phyloP scores from a whole-genome alignment of 2,888 invertebrate genomes.

The Cenopis cana region DNA sequence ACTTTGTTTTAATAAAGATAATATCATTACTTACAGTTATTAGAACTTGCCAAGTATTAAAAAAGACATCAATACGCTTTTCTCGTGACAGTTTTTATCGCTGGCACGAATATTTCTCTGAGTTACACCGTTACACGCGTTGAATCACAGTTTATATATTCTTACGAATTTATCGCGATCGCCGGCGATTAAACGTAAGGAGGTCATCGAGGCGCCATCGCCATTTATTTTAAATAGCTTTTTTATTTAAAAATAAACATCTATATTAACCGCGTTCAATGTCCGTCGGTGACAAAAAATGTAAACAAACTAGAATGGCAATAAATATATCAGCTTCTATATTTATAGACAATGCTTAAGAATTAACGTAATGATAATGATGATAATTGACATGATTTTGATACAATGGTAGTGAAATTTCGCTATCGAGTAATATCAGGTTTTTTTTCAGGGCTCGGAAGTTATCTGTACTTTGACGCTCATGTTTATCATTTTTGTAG shows the following conservation, averaged over 20 bases:
- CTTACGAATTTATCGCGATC: conserved; percentile 70
- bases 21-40: not conserved
- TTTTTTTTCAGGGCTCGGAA: too few relatives aligned
- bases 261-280: conserved; percentile 49
- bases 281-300: conserved; percentile 48
- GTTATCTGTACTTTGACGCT: too few relatives aligned
- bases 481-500: too few relatives aligned
- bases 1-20: too few relatives aligned
- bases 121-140: conserved; percentile 63
- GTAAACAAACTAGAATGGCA: conserved; percentile 40
- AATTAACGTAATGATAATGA: too few relatives aligned
- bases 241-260: conserved; percentile 53
- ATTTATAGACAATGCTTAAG: too few relatives aligned
- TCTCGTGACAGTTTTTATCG: conserved; percentile 26
- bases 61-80: not conserved
- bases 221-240: conserved; percentile 63
- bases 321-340: not conserved
- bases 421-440: too few relatives aligned
- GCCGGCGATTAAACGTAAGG: conserved; percentile 74
- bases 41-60: conserved; percentile 5
- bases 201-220: conserved; percentile 66
- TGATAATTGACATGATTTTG: too few relatives aligned
- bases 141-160: conserved; percentile 61
- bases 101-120: conserved; percentile 70
- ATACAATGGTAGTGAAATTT: too few relatives aligned